Evolutionary conservation across 2,113 vertebrate species (phyloP).

Genomic region (Xerus inauris): DNA sequence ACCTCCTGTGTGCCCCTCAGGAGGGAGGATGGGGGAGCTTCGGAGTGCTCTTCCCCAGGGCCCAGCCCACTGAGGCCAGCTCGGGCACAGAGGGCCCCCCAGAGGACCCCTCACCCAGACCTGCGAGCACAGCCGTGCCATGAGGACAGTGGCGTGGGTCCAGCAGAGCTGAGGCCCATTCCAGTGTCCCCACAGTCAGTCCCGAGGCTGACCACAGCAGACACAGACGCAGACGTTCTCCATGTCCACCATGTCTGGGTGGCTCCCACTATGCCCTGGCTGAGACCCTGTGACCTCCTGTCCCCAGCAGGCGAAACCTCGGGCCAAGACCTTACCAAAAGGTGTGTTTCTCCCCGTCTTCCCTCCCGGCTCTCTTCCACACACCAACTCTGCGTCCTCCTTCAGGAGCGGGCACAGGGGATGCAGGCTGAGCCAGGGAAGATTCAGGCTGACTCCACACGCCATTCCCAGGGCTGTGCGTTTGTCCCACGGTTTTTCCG

Average conservation of each 20-base stretch:
- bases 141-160: no score
- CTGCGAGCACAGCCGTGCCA: neutral
- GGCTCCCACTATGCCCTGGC: neutral
- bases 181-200: neutral
- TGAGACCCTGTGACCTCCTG: neutral
- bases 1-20: no score
- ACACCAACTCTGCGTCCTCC: no score
- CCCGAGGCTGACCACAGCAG: neutral
- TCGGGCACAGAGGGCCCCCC: no score
- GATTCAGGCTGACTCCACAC: no score
- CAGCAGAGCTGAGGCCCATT: neutral
- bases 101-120: no score
- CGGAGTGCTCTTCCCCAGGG: neutral
- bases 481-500: accelerated
- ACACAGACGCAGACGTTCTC: neutral
- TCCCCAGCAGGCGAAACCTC: neutral
- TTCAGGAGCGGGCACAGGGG: no score
- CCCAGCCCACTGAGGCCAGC: neutral
- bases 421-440: no score
- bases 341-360: no score
- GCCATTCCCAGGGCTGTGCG: no score
- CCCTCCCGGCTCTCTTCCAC: neutral
- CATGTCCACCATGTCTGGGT: neutral
- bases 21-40: no score
- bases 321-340: neutral